Evolutionary conservation across 2,113 vertebrate genomes (phyloP), one percentile per base, ranked within the genome.

Genomic region (Pithys albifrons): DNA sequence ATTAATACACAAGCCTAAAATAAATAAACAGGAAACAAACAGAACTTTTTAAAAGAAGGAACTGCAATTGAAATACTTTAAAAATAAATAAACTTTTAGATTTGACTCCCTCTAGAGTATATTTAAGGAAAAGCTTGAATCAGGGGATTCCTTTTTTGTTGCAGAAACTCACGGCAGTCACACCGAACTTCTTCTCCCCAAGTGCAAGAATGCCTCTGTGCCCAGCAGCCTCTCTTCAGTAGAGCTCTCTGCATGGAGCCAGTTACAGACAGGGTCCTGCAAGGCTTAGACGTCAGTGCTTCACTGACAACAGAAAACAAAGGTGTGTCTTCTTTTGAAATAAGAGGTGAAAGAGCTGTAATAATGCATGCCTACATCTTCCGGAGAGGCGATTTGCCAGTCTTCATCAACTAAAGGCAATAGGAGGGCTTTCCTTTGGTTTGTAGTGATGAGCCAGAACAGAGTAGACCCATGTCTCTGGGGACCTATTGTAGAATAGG

Each of bases 81-180:
- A 96, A 98, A 93, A 96, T 94, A 97, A 96, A 96, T 93, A 97
- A 97, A 98, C 97, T 99, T 98, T 98, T 98, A 98, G 98, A 98
- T 97, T 98, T 99, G 98, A 98, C 99, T 98, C 99, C 99, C 99
- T 99, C 99, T 99, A 99, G 99, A 99, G 99, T 98, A 97, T 95
- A 97, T 95, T 97, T 85, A 85, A 97, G 88, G 98, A 98, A 98
- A 97, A 98, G 97, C 97, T 94, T 95, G 76, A 93, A 83, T 67
- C 52, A 37, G 67, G 62, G 94, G 43, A 94, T 93, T 76, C 92
- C 33, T 78, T 96, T 96, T 88, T 78, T 66, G 85, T 62, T 84
- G 65, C 73, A 95, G 86, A 75, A 91, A 55, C 20, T 20, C 78
- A 17, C 2, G 0, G 33, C 28, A 86, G 48, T 87, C 35, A 39